Evolutionary conservation across 2,797 vertebrate species (phyloP).

Genomic region (Rhinoraja longicauda): DNA sequence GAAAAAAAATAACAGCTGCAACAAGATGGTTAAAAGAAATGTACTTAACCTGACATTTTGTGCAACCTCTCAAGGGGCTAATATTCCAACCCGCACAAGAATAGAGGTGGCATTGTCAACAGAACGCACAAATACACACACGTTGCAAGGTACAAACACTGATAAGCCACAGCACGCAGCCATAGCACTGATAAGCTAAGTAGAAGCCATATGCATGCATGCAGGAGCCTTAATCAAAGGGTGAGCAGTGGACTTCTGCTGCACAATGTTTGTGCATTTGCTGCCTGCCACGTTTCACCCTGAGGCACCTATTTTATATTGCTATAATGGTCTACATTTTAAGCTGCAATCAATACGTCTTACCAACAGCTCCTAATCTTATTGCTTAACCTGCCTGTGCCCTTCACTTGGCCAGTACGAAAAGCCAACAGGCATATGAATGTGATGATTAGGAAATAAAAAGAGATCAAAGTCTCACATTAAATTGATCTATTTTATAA

Average conservation of each 20-base stretch:
- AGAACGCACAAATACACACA: too few relatives aligned
- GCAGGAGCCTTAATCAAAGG: too few relatives aligned
- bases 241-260: neutral
- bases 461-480: neutral
- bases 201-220: too few relatives aligned
- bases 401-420: neutral
- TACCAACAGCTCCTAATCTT: neutral
- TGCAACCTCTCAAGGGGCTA: neutral
- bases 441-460: neutral
- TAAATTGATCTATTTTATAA: constrained; percentile 19
- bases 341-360: constrained; percentile 6
- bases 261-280: neutral
- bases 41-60: neutral
- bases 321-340: neutral
- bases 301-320: neutral
- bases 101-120: too few relatives aligned
- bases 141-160: too few relatives aligned
- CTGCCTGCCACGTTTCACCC: neutral
- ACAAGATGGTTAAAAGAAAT: neutral
- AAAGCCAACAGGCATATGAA: constrained; percentile 1
- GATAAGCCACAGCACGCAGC: too few relatives aligned
- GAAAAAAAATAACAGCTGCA: neutral
- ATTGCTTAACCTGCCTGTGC: neutral
- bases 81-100: neutral
- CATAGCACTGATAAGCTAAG: too few relatives aligned